Evolutionary conservation across 2,113 vertebrate genomes (phyloP), one percentile per base, ranked within the genome.

Genomic region (Miniopterus natalensis): DNA sequence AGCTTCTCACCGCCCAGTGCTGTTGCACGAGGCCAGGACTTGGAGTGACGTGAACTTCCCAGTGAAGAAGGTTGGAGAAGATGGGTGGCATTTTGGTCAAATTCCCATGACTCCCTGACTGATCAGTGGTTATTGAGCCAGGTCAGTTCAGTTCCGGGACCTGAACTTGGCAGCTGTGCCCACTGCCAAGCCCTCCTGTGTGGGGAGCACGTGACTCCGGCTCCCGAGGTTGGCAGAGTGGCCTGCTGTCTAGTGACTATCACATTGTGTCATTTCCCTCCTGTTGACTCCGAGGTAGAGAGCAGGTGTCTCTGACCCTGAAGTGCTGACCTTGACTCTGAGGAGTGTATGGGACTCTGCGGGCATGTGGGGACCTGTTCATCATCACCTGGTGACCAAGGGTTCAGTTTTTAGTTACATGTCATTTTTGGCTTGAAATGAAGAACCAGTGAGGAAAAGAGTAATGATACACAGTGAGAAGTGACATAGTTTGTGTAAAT

Each of bases 341-440:
- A 63, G 51, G 5, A 53, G 40, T 29, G 12, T 12, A 40, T 29
- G 29, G 49, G 36, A 23, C 40, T 51, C 51, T 78, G 15, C 45
- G 40, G 25, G 83, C 42, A 61, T 61, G 20, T 83, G 51, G 36
- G 57, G 63, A 29, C 8, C 0, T 40, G 7, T 47, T 74, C 55
- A 49, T 59, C 47, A 3, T 40, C n/a, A 47, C 11, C 51, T 65
- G 20, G 13, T 47, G 45, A 45, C 71, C 45, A 51, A 17, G 47
- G 53, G 49, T 70, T 92, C 36, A 20, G 18, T 49, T 66, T 92
- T 73, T 53, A 31, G 8, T 79, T 47, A 57, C 42, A 36, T n/a
- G 45, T 77, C 13, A 8, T 59, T 92, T 94, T 57, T 81, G 59
- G 31, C 63, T 36, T 94, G n/a, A 78, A 77, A 74, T 81, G 80